Evolutionary conservation across 2,797 vertebrate genomes (phyloP).

Genomic region (Geotrypetes seraphini): DNA sequence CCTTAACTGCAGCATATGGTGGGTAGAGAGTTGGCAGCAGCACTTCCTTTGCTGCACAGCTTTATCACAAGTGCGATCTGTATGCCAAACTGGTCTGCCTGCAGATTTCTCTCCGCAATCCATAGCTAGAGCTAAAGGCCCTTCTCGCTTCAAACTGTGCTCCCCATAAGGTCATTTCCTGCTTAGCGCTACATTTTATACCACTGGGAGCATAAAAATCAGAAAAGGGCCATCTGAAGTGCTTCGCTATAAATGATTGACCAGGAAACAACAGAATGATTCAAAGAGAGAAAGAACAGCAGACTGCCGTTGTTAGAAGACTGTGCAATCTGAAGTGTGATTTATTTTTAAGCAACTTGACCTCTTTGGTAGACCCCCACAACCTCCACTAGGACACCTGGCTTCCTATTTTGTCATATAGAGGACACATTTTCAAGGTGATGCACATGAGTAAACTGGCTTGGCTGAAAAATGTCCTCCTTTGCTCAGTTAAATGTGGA

Average conservation of each 20-base stretch:
- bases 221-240: not conserved
- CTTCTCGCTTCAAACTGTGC: slow-evolving; percentile 14
- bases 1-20: slow-evolving; percentile 70
- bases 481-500: too few species aligned
- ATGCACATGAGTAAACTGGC: too few species aligned
- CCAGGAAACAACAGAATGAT: too few species aligned
- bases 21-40: slow-evolving; percentile 63
- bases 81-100: slow-evolving; percentile 29
- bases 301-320: too few species aligned
- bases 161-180: slow-evolving; percentile 29
- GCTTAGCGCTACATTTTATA: slow-evolving; percentile 10
- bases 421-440: too few species aligned
- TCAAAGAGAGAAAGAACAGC: too few species aligned
- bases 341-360: too few species aligned
- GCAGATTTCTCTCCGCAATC: slow-evolving; percentile 32
- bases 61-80: slow-evolving; percentile 43
- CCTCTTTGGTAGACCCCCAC: too few species aligned
- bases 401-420: too few species aligned
- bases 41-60: slow-evolving; percentile 58
- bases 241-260: fast-evolving
- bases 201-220: slow-evolving; percentile 10
- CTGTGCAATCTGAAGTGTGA: too few species aligned
- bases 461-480: too few species aligned
- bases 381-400: too few species aligned
- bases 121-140: slow-evolving; percentile 20